A percentile compares a stretch with the other conserved stretches of the same genome.
These are phyloP conservation scores for Nomada ruficornis DNA, from an alignment of 2,888 invertebrate genomes.

Conservation along the genomic window DNA sequence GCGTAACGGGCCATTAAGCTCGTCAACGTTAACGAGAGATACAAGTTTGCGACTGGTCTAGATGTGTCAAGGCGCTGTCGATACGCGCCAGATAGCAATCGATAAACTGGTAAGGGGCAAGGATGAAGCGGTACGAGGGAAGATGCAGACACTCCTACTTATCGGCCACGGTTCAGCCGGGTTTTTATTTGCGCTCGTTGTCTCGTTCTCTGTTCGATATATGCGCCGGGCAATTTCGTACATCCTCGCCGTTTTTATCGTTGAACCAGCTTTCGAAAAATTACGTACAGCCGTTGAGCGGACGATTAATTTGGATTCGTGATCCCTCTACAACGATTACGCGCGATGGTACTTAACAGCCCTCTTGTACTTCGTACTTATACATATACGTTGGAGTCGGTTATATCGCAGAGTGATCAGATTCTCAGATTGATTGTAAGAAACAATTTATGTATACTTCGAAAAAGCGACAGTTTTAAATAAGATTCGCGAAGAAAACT, in stretches of 20 bases:
- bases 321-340: too few relatives aligned
- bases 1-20: constrained; percentile 64
- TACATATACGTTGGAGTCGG: too few relatives aligned
- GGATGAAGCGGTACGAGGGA: constrained; percentile 34
- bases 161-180: constrained; percentile 36
- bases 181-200: constrained; percentile 11
- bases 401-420: too few relatives aligned
- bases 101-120: constrained; percentile 60
- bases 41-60: constrained; percentile 55
- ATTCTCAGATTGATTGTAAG: too few relatives aligned
- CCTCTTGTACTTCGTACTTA: too few relatives aligned
- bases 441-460: too few relatives aligned
- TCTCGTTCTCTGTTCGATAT: not conserved
- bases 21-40: constrained; percentile 44
- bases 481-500: too few relatives aligned
- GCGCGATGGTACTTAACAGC: too few relatives aligned
- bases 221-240: not conserved
- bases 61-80: constrained; percentile 62
- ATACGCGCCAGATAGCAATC: constrained; percentile 62
- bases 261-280: constrained; percentile 45
- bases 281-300: constrained; percentile 37
- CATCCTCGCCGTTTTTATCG: not conserved
- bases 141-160: constrained; percentile 52
- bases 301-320: too few relatives aligned
- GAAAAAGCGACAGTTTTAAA: too few relatives aligned